Evolutionary conservation across 2,113 vertebrate species (phyloP), one percentile per base, ranked within the genome.

Genomic region (Heterotis niloticus): DNA sequence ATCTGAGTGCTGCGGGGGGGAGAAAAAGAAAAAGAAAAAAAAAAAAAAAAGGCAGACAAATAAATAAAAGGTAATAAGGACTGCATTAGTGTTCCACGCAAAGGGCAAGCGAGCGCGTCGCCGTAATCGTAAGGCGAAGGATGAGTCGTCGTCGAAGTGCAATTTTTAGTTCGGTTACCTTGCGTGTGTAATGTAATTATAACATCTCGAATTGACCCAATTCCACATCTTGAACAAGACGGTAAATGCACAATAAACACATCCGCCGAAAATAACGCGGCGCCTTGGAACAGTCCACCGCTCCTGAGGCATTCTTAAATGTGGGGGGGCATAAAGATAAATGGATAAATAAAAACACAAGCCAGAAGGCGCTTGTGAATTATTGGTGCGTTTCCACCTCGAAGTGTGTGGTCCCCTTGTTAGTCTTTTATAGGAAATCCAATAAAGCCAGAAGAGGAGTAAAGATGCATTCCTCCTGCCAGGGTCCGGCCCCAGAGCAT

Each of bases 231-330:
- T 82, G 75, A 65, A 57, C 29, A 77, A 52, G 24, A 4, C 65
- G 59, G 78, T 78, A 23, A 60, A 78, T 64, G 75, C 62, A 44
- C 65, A 65, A 78, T 87, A 82, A 84, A 79, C 76, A 75, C 67
- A 65, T 69, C 76, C 81, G 84, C 82, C 84, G 82, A 79, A 82
- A 84, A 81, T 83, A 83, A 84, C 81, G 78, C 84, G 34, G 82
- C 79, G 78, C 75, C 26, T 28, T 20, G 20, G 71, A 77, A 26
- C 79, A 69, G 82, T 81, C 65, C 71, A 79, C 78, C 20, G 75
- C 67, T 75, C 83, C 74, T 81, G 14, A 81, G 82, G 83, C 81
- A 77, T 62, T 81, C 79, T 76, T 52, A 69, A 81, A 79, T 66
- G 26, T 26, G 59, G 51, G 23, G 65, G 52, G 65, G 17, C 26